Conservation (phyloP, 2,797 vertebrate genomes). For the Cuculus canorus region DNA sequence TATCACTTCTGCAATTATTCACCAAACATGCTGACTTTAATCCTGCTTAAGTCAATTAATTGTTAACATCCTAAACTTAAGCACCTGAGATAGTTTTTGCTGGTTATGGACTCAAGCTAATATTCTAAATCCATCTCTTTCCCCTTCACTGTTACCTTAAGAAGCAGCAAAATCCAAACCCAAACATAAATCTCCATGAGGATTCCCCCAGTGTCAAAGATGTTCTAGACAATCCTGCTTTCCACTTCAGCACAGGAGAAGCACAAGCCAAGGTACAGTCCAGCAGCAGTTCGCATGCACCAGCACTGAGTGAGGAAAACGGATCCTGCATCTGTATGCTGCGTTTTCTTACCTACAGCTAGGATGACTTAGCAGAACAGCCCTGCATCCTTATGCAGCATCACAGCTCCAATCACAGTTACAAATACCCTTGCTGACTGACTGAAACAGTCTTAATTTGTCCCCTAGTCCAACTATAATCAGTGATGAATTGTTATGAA, state of each 20-base stretch:
- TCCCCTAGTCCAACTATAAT: neutral
- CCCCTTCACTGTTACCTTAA: neutral
- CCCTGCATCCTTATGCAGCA: neutral
- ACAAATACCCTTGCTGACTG: neutral
- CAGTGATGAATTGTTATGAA: neutral
- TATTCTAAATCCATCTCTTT: neutral
- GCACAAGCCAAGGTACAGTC: neutral
- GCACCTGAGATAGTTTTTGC: neutral
- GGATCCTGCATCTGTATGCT: neutral
- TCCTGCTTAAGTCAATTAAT: neutral
- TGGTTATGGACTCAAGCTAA: neutral
- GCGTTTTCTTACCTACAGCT: neutral
- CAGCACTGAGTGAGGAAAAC: neutral
- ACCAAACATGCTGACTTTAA: rapidly evolving
- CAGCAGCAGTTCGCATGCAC: neutral
- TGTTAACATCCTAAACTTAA: neutral
- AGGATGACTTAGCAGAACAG: constrained; percentile 58
- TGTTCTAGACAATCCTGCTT: neutral
- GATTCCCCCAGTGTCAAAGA: neutral
- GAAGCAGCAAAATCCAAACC: neutral
- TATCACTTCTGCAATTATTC: neutral
- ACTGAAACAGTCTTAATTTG: neutral
- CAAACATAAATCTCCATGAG: neutral
- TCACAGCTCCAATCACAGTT: neutral
- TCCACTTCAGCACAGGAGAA: neutral